These are phyloP conservation scores for Calosoma granatense DNA, from an alignment of 1,140 invertebrate species.

Conservation along the genomic window DNA sequence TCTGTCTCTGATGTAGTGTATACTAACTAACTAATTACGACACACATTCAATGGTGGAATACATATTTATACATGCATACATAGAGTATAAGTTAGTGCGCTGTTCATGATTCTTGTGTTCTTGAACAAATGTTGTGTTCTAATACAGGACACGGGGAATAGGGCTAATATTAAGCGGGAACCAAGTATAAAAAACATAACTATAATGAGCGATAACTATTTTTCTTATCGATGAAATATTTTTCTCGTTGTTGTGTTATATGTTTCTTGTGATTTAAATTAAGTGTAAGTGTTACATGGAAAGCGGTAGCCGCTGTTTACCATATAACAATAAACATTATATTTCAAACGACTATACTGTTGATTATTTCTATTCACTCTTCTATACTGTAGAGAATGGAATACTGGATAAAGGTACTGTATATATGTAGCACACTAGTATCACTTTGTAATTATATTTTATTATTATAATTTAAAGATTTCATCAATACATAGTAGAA, in stretches of 20 bases:
- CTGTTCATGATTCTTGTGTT: no score
- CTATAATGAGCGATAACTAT: conserved; percentile 17
- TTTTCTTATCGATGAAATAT: conserved; percentile 19
- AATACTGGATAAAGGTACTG: no score
- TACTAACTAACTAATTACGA: no score
- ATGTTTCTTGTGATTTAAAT: conserved; percentile 21
- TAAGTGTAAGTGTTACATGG: conserved; percentile 1
- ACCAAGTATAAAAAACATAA: conserved; percentile 18
- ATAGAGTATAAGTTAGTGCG: neutral
- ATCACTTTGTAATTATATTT: no score
- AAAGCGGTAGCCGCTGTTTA: neutral
- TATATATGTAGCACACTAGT: no score
- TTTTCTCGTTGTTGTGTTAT: conserved; percentile 16
- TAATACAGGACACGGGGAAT: conserved; percentile 15
- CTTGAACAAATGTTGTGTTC: neutral
- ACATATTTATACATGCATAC: no score
- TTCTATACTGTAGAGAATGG: no score
- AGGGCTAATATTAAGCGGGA: conserved; percentile 22
- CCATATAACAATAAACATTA: neutral
- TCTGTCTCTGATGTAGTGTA: no score
- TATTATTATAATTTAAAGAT: neutral
- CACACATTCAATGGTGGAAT: no score
- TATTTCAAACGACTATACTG: no score
- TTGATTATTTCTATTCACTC: no score
- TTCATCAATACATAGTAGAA: neutral